These are phyloP conservation scores for Linurgus olivaceus DNA, from an alignment of 2,797 vertebrate genomes.

Conservation along the genomic window DNA sequence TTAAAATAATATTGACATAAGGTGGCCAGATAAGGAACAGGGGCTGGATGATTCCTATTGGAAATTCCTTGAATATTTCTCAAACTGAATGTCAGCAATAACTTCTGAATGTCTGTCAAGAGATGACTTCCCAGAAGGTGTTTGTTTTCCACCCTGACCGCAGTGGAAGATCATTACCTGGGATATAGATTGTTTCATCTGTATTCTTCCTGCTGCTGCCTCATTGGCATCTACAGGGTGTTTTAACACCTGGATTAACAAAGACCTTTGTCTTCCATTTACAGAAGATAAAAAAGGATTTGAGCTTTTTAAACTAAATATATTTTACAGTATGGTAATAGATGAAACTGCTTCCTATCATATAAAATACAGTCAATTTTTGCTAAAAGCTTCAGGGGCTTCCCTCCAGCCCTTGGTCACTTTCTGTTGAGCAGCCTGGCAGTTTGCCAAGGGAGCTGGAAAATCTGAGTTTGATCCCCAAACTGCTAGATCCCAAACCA, in stretches of 20 bases:
- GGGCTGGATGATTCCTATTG: neutral
- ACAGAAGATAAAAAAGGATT: conserved; percentile 12
- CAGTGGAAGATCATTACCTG: neutral
- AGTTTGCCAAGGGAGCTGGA: neutral
- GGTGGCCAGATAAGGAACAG: neutral
- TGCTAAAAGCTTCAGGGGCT: neutral
- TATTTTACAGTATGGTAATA: neutral
- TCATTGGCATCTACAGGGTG: neutral
- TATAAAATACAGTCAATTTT: neutral
- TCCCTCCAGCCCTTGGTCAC: neutral
- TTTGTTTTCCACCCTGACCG: neutral
- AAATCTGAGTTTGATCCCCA: neutral
- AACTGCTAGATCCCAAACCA: neutral
- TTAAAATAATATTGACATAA: neutral
- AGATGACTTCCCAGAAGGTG: neutral
- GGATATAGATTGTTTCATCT: neutral
- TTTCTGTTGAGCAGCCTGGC: neutral
- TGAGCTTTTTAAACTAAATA: neutral
- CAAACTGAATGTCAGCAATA: neutral
- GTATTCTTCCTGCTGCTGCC: neutral
- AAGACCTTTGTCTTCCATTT: neutral
- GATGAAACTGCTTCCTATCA: neutral
- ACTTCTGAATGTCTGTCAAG: neutral
- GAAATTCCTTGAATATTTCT: neutral
- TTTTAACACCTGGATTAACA: conserved; percentile 37